Percentiles rank a stretch among this genome's conserved stretches.
Evolutionary conservation across 92 coral and sea anemone species (phyloP).

Genomic region (Paramuricea clavata): DNA sequence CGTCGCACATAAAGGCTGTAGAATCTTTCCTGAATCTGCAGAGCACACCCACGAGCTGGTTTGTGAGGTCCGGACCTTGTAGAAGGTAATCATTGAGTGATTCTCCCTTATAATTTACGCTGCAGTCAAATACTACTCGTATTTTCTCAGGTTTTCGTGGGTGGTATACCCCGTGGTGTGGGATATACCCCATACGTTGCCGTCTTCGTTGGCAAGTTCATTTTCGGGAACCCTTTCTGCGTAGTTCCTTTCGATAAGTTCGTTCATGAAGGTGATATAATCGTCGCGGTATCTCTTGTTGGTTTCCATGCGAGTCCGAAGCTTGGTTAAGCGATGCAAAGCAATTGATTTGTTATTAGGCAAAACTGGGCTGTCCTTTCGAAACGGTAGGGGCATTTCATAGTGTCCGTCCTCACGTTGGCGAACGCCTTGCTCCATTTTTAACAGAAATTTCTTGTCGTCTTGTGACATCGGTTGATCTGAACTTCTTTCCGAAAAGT

Average conservation of each 20-base stretch:
- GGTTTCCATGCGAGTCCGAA: conserved; percentile 9
- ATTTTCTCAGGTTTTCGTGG: conserved; percentile 3
- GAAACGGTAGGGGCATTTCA: no score
- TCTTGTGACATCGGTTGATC: conserved; percentile 15
- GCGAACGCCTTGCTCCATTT: conserved; percentile 12
- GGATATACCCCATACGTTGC: conserved; percentile 15
- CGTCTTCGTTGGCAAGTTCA: no score
- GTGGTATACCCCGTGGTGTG: conserved; percentile 24
- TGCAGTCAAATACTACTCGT: no score
- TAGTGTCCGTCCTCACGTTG: no score
- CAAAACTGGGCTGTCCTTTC: not conserved
- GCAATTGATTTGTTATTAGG: not conserved
- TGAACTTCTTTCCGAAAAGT: conserved; percentile 8
- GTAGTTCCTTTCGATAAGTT: no score
- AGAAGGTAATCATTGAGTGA: conserved; percentile 47
- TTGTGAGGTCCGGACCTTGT: conserved; percentile 53
- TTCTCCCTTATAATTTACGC: conserved; percentile 6
- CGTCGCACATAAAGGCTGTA: conserved; percentile 41
- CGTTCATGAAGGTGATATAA: not conserved
- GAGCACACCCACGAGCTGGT: no score
- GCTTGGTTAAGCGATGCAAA: not conserved
- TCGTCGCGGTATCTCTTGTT: conserved; percentile 6
- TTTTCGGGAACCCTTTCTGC: no score
- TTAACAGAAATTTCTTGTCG: conserved; percentile 3
- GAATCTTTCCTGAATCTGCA: conserved; percentile 44